These are phyloP conservation scores for Lycocerus yunnanus DNA, from an alignment of 2,888 invertebrate species.

Conservation along the genomic window DNA sequence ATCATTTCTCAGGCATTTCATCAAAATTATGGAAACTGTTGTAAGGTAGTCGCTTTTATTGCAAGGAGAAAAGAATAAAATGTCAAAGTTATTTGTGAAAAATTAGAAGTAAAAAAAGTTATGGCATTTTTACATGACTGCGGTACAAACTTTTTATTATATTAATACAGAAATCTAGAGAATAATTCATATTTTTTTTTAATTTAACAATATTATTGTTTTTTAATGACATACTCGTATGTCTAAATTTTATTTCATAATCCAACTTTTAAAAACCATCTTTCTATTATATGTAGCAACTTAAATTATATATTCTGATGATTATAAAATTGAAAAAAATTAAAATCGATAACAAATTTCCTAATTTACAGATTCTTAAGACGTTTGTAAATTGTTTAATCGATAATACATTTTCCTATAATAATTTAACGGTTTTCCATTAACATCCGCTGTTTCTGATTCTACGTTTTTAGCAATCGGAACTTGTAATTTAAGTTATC, in stretches of 20 bases:
- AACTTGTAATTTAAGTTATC: neutral
- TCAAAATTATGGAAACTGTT: conserved; percentile 18
- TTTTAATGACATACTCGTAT: no score
- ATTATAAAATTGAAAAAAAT: no score
- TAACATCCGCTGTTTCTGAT: neutral
- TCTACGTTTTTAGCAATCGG: neutral
- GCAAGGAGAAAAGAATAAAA: conserved; percentile 14
- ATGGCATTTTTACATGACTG: neutral
- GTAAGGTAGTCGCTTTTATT: conserved; percentile 15
- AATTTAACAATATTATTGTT: no score
- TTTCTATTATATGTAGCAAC: no score
- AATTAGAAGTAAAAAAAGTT: conserved; percentile 12
- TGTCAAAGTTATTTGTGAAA: conserved; percentile 13
- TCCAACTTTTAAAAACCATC: no score
- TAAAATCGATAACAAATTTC: neutral
- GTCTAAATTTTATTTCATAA: no score
- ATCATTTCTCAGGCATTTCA: conserved; percentile 18
- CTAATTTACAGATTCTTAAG: neutral
- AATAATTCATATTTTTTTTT: neutral
- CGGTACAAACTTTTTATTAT: neutral
- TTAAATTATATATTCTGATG: no score
- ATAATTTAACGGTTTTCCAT: neutral
- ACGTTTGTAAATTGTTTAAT: neutral
- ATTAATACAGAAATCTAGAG: neutral
- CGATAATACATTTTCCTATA: neutral